Percentiles rank a stretch among this genome's conserved stretches.
Evolutionary conservation across 1,140 invertebrate genomes (phyloP).

Genomic region (Lepidurus couesii): DNA sequence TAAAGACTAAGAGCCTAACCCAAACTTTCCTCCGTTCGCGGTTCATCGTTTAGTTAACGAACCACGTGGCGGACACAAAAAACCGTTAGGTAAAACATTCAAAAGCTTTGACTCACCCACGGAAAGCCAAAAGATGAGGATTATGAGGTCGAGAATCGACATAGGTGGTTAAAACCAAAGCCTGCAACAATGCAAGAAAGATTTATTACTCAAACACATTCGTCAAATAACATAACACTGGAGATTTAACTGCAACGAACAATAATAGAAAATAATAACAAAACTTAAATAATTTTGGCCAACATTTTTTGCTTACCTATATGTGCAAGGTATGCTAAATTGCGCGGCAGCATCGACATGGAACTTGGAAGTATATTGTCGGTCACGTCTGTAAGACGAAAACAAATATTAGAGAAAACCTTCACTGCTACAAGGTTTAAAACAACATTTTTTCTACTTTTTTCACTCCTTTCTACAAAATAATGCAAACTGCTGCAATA

Average conservation of each 20-base stretch:
- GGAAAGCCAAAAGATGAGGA: slow-evolving; percentile 1
- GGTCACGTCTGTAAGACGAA: not conserved
- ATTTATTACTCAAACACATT: no score
- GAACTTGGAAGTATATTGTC: not conserved
- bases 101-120: not conserved
- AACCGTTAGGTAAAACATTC: not conserved
- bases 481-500: not conserved
- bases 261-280: not conserved
- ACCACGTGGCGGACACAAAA: no score
- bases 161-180: slow-evolving; percentile 10
- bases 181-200: not conserved
- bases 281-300: not conserved
- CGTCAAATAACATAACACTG: no score
- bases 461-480: not conserved
- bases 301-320: not conserved
- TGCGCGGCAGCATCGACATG: not conserved
- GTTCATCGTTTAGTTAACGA: no score
- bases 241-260: not conserved
- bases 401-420: no score
- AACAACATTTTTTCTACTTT: no score
- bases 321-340: not conserved
- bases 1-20: no score
- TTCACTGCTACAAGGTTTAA: no score
- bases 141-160: slow-evolving; percentile 2
- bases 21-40: no score